Evolutionary conservation across 1,140 invertebrate genomes (phyloP).

Genomic region (Drosophila miranda): DNA sequence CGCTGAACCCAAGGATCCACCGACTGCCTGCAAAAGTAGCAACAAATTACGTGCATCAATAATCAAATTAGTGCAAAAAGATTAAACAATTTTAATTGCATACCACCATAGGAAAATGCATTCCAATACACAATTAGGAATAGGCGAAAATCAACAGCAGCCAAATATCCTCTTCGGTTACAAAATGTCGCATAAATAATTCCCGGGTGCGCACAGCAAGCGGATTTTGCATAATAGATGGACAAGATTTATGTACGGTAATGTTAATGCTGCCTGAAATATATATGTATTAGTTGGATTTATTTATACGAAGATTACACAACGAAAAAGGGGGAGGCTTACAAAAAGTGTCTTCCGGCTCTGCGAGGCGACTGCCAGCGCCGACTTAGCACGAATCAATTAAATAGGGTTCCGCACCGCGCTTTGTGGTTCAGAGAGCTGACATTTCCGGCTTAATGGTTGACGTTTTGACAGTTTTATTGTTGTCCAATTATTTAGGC

Average conservation of each 20-base stretch:
- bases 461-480: constrained; percentile 76
- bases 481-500: constrained; percentile 32
- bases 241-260: constrained; percentile 39
- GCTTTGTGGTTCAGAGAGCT: constrained; percentile 26
- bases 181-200: constrained; percentile 33
- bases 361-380: constrained; percentile 41
- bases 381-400: constrained; percentile 66
- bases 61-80: constrained; percentile 38
- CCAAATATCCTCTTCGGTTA: constrained; percentile 15
- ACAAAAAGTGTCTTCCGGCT: constrained; percentile 24
- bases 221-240: constrained; percentile 49
- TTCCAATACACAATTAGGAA: constrained; percentile 22
- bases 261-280: constrained; percentile 37
- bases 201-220: constrained; percentile 37
- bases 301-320: constrained; percentile 17
- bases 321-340: constrained; percentile 23
- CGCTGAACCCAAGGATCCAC: neutral
- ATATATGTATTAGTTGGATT: constrained; percentile 17
- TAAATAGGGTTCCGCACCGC: constrained; percentile 50
- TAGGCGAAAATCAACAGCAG: constrained; percentile 17
- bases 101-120: neutral
- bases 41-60: constrained; percentile 48
- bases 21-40: neutral
- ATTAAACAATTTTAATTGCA: constrained; percentile 55
- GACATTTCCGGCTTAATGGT: constrained; percentile 67